These are phyloP conservation scores for Gadus macrocephalus DNA, from an alignment of 2,113 vertebrate species.

Conservation along the genomic window DNA sequence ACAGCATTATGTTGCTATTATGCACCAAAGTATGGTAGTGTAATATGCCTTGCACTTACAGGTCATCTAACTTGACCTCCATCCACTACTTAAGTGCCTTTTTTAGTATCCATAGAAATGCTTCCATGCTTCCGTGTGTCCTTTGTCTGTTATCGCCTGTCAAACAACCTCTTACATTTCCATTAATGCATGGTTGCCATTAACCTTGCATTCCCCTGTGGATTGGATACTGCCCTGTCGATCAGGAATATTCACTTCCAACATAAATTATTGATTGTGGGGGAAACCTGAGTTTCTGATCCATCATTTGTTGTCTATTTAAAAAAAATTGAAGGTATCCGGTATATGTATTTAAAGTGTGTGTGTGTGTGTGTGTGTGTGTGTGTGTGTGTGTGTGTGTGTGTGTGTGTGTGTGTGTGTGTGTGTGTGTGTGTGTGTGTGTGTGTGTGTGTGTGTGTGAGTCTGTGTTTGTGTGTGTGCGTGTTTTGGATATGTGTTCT, in stretches of 20 bases:
- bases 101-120: constrained; percentile 14
- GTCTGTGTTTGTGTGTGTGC: too few species aligned
- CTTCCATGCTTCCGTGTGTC: constrained; percentile 21
- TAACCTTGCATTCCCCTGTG: constrained; percentile 64
- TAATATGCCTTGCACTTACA: neutral
- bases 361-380: too few species aligned
- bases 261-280: constrained; percentile 59
- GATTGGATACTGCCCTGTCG: constrained; percentile 19
- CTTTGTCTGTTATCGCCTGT: constrained; percentile 60
- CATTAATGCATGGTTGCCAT: constrained; percentile 63
- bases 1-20: too few species aligned
- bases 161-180: constrained; percentile 62
- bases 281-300: constrained; percentile 34
- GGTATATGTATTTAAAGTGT: too few species aligned
- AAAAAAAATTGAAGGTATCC: neutral
- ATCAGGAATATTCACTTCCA: constrained; percentile 28
- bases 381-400: too few species aligned
- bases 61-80: constrained; percentile 6
- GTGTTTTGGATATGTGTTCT: too few species aligned
- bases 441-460: too few species aligned
- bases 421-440: too few species aligned
- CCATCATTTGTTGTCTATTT: constrained; percentile 23
- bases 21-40: too few species aligned
- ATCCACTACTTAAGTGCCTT: too few species aligned
- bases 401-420: too few species aligned